Evolutionary conservation across 2,888 invertebrate genomes (phyloP), one percentile per base, ranked within the genome.

Genomic region (Aromia moschata): DNA sequence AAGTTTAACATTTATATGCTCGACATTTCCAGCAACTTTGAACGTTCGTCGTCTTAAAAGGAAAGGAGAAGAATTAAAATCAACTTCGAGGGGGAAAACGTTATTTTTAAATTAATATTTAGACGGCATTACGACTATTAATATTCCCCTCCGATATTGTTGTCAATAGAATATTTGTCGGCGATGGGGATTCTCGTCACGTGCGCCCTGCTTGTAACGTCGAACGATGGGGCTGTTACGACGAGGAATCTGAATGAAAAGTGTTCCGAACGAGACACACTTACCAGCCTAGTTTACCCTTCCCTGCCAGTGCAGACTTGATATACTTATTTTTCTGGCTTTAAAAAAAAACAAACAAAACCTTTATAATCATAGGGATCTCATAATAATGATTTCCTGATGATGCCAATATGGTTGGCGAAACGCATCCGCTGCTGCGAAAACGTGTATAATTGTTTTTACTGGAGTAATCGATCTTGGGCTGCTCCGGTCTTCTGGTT

Each of bases 231-330:
- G 70, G 75, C 71, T 70, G 74, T 71, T 74, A 73, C 73, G 62
- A 75, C 72, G 74, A 72, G 74, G 76, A 77, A 76, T 77, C 76
- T 76, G 77, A 77, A 77, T 77, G 76, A 76, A 77, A 77, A 77
- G 75, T 76, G 73, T 73, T 74, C 70, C 71, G 75, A 75, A 77
- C 75, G 76, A 75, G 75, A 68, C 71, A 52, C 52, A 73, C 74
- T 76, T 75, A 72, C 72, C 72, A 72, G 73, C 74, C 73, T 74
- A 75, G 73, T 30, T 41, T 14, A 20, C 52, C 52, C 30, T 52
- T 41, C 52, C 41, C 40, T 52, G 30, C 40, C 41, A 57, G 51
- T 52, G 31, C 52, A 44, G 57, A 57, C 52, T 51, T 52, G 51
- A 52, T 57, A 52, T 44, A 51, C 57, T 44, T 37, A 44, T 52